Percentiles rank a stretch among this genome's conserved stretches.
Evolutionary conservation across 64 coral and sea anemone species (phyloP).

Genomic region (Montipora foliosa): DNA sequence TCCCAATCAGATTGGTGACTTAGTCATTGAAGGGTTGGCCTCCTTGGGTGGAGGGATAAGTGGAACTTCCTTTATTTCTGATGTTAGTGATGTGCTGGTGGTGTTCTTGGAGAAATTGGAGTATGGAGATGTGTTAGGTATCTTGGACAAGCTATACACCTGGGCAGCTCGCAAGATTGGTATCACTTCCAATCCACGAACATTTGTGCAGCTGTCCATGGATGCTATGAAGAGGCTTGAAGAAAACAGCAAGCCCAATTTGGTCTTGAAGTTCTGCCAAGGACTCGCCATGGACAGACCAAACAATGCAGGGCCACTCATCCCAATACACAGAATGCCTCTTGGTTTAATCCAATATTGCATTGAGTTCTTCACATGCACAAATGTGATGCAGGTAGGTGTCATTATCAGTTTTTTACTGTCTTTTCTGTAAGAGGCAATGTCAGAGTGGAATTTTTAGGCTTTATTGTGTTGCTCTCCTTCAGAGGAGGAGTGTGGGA

Average conservation of each 20-base stretch:
- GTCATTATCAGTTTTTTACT: too few relatives aligned
- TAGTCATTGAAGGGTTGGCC: neutral
- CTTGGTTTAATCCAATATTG: constrained; percentile 53
- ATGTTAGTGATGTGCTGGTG: neutral
- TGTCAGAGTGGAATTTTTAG: too few relatives aligned
- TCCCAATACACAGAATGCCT: constrained; percentile 51
- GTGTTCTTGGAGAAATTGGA: too few relatives aligned
- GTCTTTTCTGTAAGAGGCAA: too few relatives aligned
- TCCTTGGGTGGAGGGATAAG: too few relatives aligned
- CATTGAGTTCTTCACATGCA: constrained; percentile 63
- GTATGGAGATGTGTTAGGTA: neutral
- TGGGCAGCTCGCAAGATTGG: neutral
- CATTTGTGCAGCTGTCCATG: neutral
- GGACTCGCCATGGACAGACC: constrained; percentile 2
- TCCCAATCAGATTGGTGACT: neutral
- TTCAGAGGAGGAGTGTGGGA: too few relatives aligned
- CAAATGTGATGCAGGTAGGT: constrained; percentile 59
- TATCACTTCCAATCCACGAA: neutral
- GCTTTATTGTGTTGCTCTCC: too few relatives aligned
- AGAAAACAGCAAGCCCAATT: neutral
- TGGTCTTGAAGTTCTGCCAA: constrained; percentile 38
- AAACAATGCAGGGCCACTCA: constrained; percentile 1
- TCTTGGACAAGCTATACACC: neutral
- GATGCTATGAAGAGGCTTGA: constrained; percentile 15
- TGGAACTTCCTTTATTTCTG: neutral